Percentiles rank a stretch among this genome's conserved stretches.
These are phyloP conservation scores for Synergus itoensis DNA, from an alignment of 2,888 invertebrate species.

Conservation along the genomic window DNA sequence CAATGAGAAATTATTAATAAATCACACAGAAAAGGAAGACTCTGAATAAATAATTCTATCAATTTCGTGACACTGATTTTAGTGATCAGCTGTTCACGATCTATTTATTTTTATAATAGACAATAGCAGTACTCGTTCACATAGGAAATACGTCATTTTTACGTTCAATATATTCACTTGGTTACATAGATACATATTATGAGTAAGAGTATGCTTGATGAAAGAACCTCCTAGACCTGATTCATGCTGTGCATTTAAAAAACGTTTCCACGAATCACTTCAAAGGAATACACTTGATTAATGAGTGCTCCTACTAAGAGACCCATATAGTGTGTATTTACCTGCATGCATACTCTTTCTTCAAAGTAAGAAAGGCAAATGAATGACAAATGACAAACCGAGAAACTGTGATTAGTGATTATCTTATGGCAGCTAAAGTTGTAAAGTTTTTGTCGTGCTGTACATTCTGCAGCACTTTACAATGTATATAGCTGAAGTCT, in stretches of 20 bases:
- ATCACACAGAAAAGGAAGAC: not conserved
- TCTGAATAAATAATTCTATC: not conserved
- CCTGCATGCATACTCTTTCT: slow-evolving; percentile 40
- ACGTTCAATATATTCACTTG: slow-evolving; percentile 2
- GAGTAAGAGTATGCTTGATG: slow-evolving; percentile 1
- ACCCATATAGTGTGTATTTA: slow-evolving; percentile 29
- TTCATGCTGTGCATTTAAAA: slow-evolving; percentile 34
- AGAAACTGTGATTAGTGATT: slow-evolving; percentile 26
- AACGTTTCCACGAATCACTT: slow-evolving; percentile 35
- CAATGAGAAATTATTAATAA: not conserved
- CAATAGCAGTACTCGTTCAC: not conserved
- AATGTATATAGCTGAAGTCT: not conserved
- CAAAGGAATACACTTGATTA: slow-evolving; percentile 36
- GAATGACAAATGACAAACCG: slow-evolving; percentile 26
- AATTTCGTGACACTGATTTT: not conserved
- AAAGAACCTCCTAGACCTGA: slow-evolving; percentile 40
- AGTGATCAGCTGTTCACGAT: not conserved
- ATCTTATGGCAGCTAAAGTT: slow-evolving; percentile 32
- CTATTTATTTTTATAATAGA: not conserved
- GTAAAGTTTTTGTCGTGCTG: slow-evolving; percentile 10
- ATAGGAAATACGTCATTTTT: slow-evolving; percentile 7
- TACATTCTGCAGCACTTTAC: not conserved
- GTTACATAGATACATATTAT: not conserved
- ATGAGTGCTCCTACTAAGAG: slow-evolving; percentile 33
- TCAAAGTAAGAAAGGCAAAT: slow-evolving; percentile 25